Conservation (phyloP, 2,797 vertebrate species). For the Spea hammondii region DNA sequence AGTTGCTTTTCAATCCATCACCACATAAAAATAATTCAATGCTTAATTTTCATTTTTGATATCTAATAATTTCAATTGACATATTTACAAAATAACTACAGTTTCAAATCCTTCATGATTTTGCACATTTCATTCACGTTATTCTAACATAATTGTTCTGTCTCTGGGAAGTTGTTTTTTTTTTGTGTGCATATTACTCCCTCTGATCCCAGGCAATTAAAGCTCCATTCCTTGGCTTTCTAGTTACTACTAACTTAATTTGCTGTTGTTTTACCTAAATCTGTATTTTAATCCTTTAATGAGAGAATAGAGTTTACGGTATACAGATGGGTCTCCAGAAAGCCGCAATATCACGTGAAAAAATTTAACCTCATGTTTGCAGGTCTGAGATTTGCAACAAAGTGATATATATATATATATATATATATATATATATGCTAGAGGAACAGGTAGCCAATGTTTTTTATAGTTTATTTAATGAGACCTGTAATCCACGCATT, state of each 20-base stretch:
- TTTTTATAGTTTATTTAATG: too few relatives aligned
- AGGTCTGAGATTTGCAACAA: neutral
- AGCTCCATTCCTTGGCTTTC: constrained; percentile 21
- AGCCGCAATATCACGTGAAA: constrained; percentile 17
- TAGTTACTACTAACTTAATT: constrained; percentile 29
- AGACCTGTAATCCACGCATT: too few relatives aligned
- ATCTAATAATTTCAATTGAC: too few relatives aligned
- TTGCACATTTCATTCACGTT: neutral
- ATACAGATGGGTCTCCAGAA: constrained; percentile 19
- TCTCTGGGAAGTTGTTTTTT: constrained; percentile 24
- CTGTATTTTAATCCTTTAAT: constrained; percentile 71
- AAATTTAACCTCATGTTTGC: constrained; percentile 8
- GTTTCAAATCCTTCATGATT: too few relatives aligned
- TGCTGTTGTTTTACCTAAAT: constrained; percentile 35
- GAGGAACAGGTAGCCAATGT: too few relatives aligned
- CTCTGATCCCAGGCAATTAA: constrained; percentile 39
- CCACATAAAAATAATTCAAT: too few relatives aligned
- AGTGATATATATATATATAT: neutral
- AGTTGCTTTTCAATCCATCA: too few relatives aligned
- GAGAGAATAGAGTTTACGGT: constrained; percentile 48
- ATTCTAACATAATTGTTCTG: constrained; percentile 5
- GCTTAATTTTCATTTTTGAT: too few relatives aligned
- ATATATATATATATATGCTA: too few relatives aligned
- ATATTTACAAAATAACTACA: too few relatives aligned
- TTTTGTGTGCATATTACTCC: constrained; percentile 11